Evolutionary conservation across 1,140 invertebrate genomes (phyloP), one percentile per base, ranked within the genome.

Genomic region (Ladona fulva): DNA sequence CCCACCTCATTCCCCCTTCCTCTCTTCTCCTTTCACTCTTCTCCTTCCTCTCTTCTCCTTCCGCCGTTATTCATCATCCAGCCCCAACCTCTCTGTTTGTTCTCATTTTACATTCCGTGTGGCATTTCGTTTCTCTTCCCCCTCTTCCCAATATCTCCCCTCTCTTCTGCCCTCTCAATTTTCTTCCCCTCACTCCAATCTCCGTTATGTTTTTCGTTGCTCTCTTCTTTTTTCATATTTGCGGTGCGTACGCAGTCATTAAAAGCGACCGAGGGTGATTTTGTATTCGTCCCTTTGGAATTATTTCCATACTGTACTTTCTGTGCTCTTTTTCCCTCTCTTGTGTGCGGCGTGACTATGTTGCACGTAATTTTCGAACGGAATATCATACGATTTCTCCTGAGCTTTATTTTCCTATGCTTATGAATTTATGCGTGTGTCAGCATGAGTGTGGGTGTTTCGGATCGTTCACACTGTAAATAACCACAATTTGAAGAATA

Each of bases 221-320:
- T 16, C n/a, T 66, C n/a, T n/a, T n/a, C n/a, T 66, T 66, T 19
- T 66, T 66, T 66, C n/a, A 12, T 66, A 66, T 66, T 16, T 66
- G 52, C n/a, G 52, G 52, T 66, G 14, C 52, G 52, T 66, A 66
- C 52, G 52, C 52, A 66, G 52, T 66, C 52, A 66, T 66, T 66
- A 66, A 66, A 66, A 66, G 52, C 52, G 12, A 22, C 52, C 52
- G 52, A 19, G n/a, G 52, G 52, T 66, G 52, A 66, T 12, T 66
- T 12, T 22, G 52, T 66, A 66, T 66, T 16, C 52, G 52, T 66
- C 52, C 52, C 52, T 22, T 66, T 22, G 52, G 52, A 66, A 19
- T 66, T 37, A 37, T 37, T 37, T 8, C 29, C 29, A 37, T 37
- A 8, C 29, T 37, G 29, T 8, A 37, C 29, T 37, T 37, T 37